These are phyloP conservation scores for Callithrix jacchus DNA, from an alignment of 2,113 vertebrate genomes.

Conservation along the genomic window DNA sequence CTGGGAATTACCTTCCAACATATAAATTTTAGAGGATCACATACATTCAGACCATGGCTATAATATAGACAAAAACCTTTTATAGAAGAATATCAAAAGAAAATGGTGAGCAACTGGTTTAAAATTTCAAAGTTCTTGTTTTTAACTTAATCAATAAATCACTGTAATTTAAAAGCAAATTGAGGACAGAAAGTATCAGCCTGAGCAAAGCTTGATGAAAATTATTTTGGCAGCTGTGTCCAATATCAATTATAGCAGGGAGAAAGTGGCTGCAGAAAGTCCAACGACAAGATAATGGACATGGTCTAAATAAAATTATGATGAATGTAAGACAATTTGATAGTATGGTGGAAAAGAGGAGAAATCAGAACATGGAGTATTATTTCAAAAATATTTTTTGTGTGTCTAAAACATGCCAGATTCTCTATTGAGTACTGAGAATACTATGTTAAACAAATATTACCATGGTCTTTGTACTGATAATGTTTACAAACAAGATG, in stretches of 20 bases:
- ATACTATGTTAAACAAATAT: background rate
- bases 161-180: background rate
- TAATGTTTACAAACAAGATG: background rate
- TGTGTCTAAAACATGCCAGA: background rate
- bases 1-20: background rate
- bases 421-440: background rate
- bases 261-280: background rate
- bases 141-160: background rate
- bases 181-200: background rate
- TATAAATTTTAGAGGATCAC: background rate
- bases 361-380: background rate
- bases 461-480: background rate
- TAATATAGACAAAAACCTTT: background rate
- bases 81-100: constrained; percentile 8
- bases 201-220: background rate
- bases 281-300: background rate
- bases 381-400: background rate
- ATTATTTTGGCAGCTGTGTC: constrained; percentile 31
- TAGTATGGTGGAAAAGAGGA: background rate
- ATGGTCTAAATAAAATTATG: background rate
- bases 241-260: background rate
- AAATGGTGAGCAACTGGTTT: background rate
- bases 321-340: background rate
- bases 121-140: background rate
- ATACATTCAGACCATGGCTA: background rate